Base-by-base conservation (phyloP, 2,888 invertebrate species). In the Lacanobia oleracea region DNA sequence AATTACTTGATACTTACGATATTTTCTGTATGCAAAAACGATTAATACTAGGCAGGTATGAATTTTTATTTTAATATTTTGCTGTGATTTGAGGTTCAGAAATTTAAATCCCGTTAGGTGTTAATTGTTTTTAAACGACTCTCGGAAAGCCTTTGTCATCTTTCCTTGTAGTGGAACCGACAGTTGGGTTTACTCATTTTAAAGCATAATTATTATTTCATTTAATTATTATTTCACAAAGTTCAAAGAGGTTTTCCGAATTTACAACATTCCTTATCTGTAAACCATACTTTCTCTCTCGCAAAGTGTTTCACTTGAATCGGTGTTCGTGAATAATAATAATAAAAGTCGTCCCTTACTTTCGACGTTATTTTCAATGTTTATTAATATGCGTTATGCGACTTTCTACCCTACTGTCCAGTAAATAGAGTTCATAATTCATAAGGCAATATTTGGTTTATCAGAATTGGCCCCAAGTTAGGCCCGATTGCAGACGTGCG, bases 251-350 rank as follows among this genome's bases (percentile, higher is more conserved):
- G 0, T 40, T 43, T 40, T 40, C 40, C 2, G 12, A 10, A 69
- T 69, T 56, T n/a, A 50, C 14, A 43, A 51, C 6, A 53, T 53
- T 71, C n/a, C 14, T n/a, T 67, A 68, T 60, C 53, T 21, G n/a
- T 54, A 66, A 64, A 79, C 50, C 8, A 14, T 66, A 79, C 61
- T 77, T 82, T 77, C 81, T 76, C 53, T 18, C 40, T 56, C 23
- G 48, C 54, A 51, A 61, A 78, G 54, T 66, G 18, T 82, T 82
- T 64, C 61, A 79, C 80, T 79, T 78, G 48, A 27, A 66, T 54
- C 37, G 23, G 33, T n/a, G 37, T 48, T 51, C 37, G 27, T 83
- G 73, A 83, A 83, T 79, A 80, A 75, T 75, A 80, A 74, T 64
- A 80, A 79, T 43, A 43, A 61, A 67, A 53, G 51, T 27, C 67